A percentile compares a stretch with the other conserved stretches of the same genome.
Conservation (phyloP, 2,797 vertebrate genomes). For the Menidia menidia region DNA sequence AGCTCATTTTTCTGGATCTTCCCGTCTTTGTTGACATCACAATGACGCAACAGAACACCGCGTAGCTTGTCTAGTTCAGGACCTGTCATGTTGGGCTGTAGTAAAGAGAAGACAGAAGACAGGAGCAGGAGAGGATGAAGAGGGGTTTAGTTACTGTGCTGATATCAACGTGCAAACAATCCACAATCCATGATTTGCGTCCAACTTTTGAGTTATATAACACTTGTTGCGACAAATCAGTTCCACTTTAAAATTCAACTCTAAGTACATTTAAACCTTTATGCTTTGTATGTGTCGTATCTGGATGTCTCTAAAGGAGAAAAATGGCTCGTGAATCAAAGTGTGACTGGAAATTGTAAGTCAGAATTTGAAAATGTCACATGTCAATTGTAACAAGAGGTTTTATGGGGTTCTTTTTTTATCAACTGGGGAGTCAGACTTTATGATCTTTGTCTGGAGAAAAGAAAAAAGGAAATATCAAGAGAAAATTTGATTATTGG, state of each 20-base stretch:
- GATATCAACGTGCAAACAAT: not conserved
- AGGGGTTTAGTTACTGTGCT: not conserved
- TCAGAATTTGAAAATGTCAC: too few relatives aligned
- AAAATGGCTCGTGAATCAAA: too few relatives aligned
- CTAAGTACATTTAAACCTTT: not conserved
- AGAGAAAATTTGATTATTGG: too few relatives aligned
- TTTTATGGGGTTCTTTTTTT: too few relatives aligned
- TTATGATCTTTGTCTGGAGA: too few relatives aligned
- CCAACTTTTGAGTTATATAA: too few relatives aligned
- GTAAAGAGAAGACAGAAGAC: not conserved
- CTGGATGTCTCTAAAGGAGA: not conserved
- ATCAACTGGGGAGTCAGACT: too few relatives aligned
- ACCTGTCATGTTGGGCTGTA: conserved; percentile 91
- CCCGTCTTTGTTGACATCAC: conserved; percentile 93
- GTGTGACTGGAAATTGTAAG: too few relatives aligned
- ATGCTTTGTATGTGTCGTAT: not conserved
- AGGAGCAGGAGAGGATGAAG: not conserved
- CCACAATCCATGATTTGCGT: not conserved
- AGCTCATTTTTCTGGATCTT: conserved; percentile 97
- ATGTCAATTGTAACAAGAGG: too few relatives aligned
- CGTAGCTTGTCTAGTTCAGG: conserved; percentile 92
- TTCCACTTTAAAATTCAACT: not conserved
- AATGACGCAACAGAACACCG: conserved; percentile 88
- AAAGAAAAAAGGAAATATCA: too few relatives aligned
- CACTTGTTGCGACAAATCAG: not conserved